phyloP scores from a whole-genome alignment of 2,113 vertebrate species.

The Hippocampus guttulatus region DNA sequence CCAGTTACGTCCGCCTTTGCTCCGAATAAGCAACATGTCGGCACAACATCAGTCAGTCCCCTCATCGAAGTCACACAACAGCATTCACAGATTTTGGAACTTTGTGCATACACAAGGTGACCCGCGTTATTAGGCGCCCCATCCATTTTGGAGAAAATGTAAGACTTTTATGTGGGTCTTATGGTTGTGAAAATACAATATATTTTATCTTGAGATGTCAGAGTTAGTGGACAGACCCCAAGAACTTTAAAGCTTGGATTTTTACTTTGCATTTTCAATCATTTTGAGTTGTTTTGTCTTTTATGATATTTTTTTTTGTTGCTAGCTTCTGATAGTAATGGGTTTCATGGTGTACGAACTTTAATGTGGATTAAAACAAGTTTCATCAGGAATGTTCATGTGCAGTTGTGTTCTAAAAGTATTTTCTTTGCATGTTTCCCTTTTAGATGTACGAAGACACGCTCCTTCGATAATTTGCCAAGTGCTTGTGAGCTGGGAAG shows the following conservation, averaged over 20 bases:
- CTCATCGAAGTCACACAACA: too few relatives aligned
- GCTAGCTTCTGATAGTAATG: neutral
- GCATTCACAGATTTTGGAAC: too few relatives aligned
- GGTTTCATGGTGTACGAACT: neutral
- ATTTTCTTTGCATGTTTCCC: neutral
- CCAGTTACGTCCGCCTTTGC: too few relatives aligned
- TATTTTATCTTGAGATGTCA: neutral
- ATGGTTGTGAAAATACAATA: too few relatives aligned
- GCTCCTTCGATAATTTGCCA: conserved; percentile 94
- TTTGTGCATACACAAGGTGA: too few relatives aligned
- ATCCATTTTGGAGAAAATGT: too few relatives aligned
- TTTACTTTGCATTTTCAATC: neutral
- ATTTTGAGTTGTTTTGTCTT: neutral
- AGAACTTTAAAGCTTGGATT: neutral
- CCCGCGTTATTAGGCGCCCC: too few relatives aligned
- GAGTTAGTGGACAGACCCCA: neutral
- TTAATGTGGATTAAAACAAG: neutral
- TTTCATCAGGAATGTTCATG: conserved; percentile 2
- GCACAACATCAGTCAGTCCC: too few relatives aligned
- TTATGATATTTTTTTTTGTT: neutral
- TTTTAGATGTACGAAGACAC: conserved; percentile 87
- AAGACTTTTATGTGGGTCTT: too few relatives aligned
- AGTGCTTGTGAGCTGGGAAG: conserved; percentile 83
- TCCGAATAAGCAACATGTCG: too few relatives aligned
- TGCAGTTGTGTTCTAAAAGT: conserved; percentile 10